These are phyloP conservation scores for Monochamus alternatus DNA, from an alignment of 2,888 invertebrate species.

Conservation along the genomic window DNA sequence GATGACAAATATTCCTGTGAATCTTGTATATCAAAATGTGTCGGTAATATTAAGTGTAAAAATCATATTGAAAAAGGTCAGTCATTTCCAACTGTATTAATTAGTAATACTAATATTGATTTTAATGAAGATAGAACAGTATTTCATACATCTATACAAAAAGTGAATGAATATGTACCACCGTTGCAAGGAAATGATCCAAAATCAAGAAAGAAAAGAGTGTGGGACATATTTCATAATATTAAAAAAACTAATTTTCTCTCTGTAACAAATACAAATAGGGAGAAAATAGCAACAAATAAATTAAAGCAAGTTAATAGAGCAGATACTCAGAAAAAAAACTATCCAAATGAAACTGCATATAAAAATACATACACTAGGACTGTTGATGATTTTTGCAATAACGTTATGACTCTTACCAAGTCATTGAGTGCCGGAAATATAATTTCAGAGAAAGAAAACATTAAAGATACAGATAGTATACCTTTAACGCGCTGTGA, in stretches of 20 bases:
- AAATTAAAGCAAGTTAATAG: neutral
- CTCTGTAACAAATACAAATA: neutral
- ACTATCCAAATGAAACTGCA: neutral
- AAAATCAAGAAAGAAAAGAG: neutral
- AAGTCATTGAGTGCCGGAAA: constrained; percentile 9
- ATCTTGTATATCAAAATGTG: too few relatives aligned
- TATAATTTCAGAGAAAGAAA: neutral
- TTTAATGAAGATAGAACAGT: neutral
- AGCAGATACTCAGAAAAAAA: neutral
- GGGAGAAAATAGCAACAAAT: neutral
- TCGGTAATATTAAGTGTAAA: neutral
- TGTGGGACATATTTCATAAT: neutral
- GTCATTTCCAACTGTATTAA: neutral
- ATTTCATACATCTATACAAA: too few relatives aligned
- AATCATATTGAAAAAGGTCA: neutral
- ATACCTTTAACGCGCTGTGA: constrained; percentile 17
- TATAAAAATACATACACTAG: neutral
- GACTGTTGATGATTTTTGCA: constrained; percentile 25
- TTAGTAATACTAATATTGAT: neutral
- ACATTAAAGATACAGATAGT: constrained; percentile 6
- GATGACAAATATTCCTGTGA: neutral
- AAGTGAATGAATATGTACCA: too few relatives aligned
- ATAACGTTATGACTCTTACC: neutral
- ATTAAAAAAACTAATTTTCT: neutral
- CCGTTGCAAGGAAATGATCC: neutral